Conservation (phyloP, 2,797 vertebrate genomes). For the Hozukius guyotensis region DNA sequence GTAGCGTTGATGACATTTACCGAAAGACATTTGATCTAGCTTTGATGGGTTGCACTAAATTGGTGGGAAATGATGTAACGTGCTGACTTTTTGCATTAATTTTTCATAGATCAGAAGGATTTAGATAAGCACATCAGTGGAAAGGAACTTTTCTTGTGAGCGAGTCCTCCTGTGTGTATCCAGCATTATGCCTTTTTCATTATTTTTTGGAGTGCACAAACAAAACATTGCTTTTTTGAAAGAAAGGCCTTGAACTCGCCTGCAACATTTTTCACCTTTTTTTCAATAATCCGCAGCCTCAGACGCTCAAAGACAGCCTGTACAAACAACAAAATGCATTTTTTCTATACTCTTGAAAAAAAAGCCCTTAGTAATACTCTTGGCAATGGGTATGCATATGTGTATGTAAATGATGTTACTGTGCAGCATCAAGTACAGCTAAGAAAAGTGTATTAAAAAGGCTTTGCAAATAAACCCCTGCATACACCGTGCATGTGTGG, state of each 20-base stretch:
- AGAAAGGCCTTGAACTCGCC: not conserved
- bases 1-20: constrained; percentile 22
- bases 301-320: constrained; percentile 3
- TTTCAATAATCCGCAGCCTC: constrained; percentile 2
- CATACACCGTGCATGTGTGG: not conserved
- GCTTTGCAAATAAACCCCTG: not conserved
- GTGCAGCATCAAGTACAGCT: not conserved
- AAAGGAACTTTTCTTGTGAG: constrained; percentile 11
- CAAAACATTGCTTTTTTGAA: constrained; percentile 5
- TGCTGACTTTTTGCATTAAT: constrained; percentile 13
- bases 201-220: constrained; percentile 5
- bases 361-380: constrained; percentile 7
- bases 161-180: not conserved
- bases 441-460: not conserved
- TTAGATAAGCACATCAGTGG: constrained; percentile 16
- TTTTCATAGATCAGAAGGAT: constrained; percentile 37
- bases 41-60: constrained; percentile 53
- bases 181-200: constrained; percentile 1
- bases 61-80: constrained; percentile 36
- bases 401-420: constrained; percentile 12
- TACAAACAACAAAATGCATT: constrained; percentile 21
- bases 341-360: not conserved
- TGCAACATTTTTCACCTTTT: not conserved
- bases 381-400: constrained; percentile 6
- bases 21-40: constrained; percentile 8